These are phyloP conservation scores for Tetanocera ferruginea DNA, from an alignment of 2,888 invertebrate species.

Conservation along the genomic window DNA sequence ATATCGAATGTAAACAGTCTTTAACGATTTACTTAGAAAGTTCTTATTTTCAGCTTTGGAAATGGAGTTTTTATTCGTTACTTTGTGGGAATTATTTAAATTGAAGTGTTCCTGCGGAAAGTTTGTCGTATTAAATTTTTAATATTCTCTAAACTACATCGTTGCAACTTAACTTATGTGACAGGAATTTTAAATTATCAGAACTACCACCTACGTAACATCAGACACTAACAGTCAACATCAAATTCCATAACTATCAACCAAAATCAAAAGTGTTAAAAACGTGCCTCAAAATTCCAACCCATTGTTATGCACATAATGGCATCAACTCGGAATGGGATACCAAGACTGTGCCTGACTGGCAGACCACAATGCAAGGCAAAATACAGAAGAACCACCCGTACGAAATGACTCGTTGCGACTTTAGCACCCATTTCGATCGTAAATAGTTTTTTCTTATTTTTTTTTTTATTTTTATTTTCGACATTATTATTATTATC, in stretches of 20 bases:
- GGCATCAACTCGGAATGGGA: not conserved
- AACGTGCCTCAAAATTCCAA: constrained; percentile 18
- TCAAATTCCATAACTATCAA: not conserved
- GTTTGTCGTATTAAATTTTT: too few relatives aligned
- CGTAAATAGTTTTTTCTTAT: not conserved
- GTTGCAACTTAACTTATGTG: too few relatives aligned
- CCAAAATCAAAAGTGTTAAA: constrained; percentile 8
- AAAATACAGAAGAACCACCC: not conserved
- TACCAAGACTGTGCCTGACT: not conserved
- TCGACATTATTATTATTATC: not conserved
- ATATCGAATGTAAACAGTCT: too few relatives aligned
- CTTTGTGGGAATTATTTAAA: too few relatives aligned
- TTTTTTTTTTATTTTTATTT: constrained; percentile 6
- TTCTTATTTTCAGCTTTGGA: too few relatives aligned
- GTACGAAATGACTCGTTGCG: not conserved
- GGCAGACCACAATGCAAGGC: not conserved
- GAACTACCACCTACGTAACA: not conserved
- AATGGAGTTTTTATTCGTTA: too few relatives aligned
- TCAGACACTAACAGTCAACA: not conserved
- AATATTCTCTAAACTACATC: too few relatives aligned
- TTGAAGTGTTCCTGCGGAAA: too few relatives aligned
- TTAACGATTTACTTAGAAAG: too few relatives aligned
- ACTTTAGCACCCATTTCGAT: constrained; percentile 1
- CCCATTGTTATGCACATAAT: constrained; percentile 16
- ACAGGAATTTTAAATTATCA: too few relatives aligned